Conservation (phyloP, 2,888 invertebrate species). For the Synanthedon andrenaeformis region DNA sequence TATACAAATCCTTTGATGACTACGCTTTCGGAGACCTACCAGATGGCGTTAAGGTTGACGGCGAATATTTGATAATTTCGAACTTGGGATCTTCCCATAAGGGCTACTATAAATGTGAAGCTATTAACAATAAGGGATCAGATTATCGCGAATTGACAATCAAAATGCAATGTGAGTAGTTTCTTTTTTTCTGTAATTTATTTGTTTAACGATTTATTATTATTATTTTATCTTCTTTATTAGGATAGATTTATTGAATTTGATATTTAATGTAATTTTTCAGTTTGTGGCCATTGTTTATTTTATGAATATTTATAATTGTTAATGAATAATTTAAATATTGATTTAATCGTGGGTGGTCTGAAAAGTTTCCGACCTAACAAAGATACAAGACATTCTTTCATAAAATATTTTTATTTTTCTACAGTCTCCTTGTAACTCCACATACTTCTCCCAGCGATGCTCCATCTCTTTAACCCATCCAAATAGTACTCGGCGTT, state of each 20-base stretch:
- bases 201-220: background rate
- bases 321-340: too few relatives aligned
- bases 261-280: background rate
- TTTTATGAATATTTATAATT: background rate
- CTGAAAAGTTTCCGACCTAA: too few relatives aligned
- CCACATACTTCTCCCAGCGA: too few relatives aligned
- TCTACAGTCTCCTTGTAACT: too few relatives aligned
- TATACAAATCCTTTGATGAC: slow-evolving; percentile 20
- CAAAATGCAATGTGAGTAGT: slow-evolving; percentile 39
- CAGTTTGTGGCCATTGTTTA: background rate
- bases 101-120: slow-evolving; percentile 41
- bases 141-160: slow-evolving; percentile 25
- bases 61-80: slow-evolving; percentile 23
- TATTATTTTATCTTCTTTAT: background rate
- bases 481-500: too few relatives aligned
- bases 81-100: slow-evolving; percentile 22
- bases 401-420: too few relatives aligned
- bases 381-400: too few relatives aligned
- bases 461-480: too few relatives aligned
- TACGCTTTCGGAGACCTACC: slow-evolving; percentile 24
- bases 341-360: too few relatives aligned
- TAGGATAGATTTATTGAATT: background rate
- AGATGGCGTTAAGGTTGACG: slow-evolving; percentile 20
- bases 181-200: background rate
- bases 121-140: slow-evolving; percentile 30